These are phyloP conservation scores for Campylomormyrus tamandua DNA, from an alignment of 2,113 vertebrate genomes.

Conservation along the genomic window DNA sequence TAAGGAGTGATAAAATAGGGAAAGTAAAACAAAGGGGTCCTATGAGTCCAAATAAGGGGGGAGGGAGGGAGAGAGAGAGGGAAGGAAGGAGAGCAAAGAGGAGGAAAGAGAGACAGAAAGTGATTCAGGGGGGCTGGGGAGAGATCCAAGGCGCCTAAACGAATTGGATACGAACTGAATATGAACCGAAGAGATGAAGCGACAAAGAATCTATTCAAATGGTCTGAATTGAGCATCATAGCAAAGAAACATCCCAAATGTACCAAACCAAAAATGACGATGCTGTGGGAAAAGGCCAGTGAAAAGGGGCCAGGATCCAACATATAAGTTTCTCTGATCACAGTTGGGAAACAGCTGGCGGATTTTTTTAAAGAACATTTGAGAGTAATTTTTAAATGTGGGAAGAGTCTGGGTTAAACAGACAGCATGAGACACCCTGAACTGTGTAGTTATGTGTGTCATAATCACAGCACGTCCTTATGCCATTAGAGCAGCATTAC, in stretches of 20 bases:
- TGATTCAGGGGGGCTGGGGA: neutral
- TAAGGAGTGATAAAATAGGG: slow-evolving; percentile 13
- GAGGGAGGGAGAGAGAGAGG: neutral
- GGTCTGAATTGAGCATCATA: neutral
- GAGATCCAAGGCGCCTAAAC: neutral
- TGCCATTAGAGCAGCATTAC: neutral
- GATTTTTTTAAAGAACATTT: neutral
- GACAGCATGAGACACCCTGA: neutral
- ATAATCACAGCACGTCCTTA: neutral
- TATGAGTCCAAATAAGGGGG: slow-evolving; percentile 27
- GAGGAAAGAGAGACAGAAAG: neutral
- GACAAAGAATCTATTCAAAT: neutral
- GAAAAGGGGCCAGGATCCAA: neutral
- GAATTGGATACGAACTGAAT: neutral
- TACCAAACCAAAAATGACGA: neutral
- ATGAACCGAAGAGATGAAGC: neutral
- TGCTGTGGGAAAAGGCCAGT: neutral
- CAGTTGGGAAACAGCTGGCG: neutral
- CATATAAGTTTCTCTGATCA: neutral
- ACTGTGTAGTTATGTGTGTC: neutral
- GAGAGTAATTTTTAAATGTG: neutral
- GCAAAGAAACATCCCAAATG: neutral
- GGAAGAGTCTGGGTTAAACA: neutral
- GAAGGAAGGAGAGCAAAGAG: neutral
- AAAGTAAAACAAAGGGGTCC: slow-evolving; percentile 25